These are phyloP conservation scores for Aethes cnicana DNA, from an alignment of 2,888 invertebrate genomes.

Conservation along the genomic window DNA sequence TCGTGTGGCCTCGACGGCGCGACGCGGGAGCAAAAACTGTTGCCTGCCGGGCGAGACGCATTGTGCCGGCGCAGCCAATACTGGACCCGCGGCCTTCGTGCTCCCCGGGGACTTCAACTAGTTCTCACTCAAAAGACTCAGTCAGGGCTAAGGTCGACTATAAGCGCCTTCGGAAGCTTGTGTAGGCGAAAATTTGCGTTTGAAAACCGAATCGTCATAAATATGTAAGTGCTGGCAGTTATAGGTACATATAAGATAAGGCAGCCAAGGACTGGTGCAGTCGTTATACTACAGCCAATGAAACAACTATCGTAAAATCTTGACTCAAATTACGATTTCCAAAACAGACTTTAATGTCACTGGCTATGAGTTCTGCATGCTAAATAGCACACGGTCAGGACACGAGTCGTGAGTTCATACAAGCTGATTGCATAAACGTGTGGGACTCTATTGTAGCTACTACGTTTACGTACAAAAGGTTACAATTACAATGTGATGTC, in stretches of 20 bases:
- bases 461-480: background rate
- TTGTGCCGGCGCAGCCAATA: conserved; percentile 43
- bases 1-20: conserved; percentile 44
- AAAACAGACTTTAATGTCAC: conserved; percentile 25
- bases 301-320: conserved; percentile 1
- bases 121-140: conserved; percentile 42
- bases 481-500: too few relatives aligned
- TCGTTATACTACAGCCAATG: background rate
- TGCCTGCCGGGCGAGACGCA: conserved; percentile 47
- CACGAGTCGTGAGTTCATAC: conserved; percentile 9
- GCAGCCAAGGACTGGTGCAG: too few relatives aligned
- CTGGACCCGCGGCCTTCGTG: conserved; percentile 59
- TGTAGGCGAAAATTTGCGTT: too few relatives aligned
- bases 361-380: conserved; percentile 14
- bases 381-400: background rate
- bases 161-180: background rate
- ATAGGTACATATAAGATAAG: too few relatives aligned
- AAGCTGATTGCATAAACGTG: conserved; percentile 14
- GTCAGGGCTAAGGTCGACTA: background rate
- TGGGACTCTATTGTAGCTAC: background rate
- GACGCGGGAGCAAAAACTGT: conserved; percentile 51
- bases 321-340: conserved; percentile 6
- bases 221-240: too few relatives aligned
- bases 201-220: too few relatives aligned
- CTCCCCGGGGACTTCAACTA: conserved; percentile 45